Conservation (phyloP, 2,797 vertebrate species). For the Poecilia picta region DNA sequence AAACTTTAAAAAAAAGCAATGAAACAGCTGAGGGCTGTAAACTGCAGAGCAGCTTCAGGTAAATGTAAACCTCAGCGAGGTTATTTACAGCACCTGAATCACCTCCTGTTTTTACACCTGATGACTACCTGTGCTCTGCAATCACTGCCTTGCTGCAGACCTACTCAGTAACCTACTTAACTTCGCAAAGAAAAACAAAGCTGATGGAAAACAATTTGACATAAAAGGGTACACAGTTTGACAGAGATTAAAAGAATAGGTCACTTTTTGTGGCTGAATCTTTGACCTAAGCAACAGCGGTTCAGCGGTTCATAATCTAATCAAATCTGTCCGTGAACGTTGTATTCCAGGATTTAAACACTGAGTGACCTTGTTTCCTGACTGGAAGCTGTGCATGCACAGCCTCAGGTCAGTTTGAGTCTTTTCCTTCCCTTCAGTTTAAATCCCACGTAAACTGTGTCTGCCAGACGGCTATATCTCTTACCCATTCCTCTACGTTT, state of each 20-base stretch:
- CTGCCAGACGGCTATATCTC: slow-evolving; percentile 42
- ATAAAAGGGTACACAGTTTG: slow-evolving; percentile 12
- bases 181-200: slow-evolving; percentile 1
- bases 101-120: slow-evolving; percentile 33
- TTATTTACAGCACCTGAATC: slow-evolving; percentile 40
- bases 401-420: slow-evolving; percentile 43
- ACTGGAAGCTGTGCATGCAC: slow-evolving; percentile 31
- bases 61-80: slow-evolving; percentile 1
- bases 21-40: slow-evolving; percentile 27
- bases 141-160: slow-evolving; percentile 12
- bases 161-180: slow-evolving; percentile 1
- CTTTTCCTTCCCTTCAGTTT: slow-evolving; percentile 32
- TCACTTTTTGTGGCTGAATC: slow-evolving; percentile 17
- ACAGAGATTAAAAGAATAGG: slow-evolving; percentile 1
- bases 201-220: not conserved
- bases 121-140: slow-evolving; percentile 10
- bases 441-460: slow-evolving; percentile 51
- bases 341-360: slow-evolving; percentile 58
- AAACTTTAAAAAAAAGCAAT: slow-evolving; percentile 21
- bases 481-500: slow-evolving; percentile 92
- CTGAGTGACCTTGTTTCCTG: slow-evolving; percentile 39
- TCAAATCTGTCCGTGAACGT: slow-evolving; percentile 39
- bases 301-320: slow-evolving; percentile 31
- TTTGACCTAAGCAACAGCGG: not conserved
- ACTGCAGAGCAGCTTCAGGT: slow-evolving; percentile 4